These are phyloP conservation scores for Prunella himalayana DNA, from an alignment of 2,113 vertebrate species.

Conservation along the genomic window DNA sequence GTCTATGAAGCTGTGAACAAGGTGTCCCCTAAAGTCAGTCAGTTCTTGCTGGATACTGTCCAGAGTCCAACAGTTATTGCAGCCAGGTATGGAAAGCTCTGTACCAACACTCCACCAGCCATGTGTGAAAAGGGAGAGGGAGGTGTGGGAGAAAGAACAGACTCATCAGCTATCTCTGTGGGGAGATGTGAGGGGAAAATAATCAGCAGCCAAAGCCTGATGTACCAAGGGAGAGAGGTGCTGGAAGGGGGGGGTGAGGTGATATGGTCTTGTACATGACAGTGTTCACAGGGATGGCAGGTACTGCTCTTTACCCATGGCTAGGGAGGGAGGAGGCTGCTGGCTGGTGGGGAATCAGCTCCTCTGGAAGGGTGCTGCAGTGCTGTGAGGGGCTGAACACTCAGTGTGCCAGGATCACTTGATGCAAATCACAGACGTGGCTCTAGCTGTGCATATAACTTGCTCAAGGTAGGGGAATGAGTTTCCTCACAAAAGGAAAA, in stretches of 20 bases:
- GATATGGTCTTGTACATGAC: fast-evolving
- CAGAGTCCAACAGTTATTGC: constrained; percentile 24
- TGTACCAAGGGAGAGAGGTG: neutral
- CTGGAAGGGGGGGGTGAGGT: neutral
- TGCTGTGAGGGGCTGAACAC: neutral
- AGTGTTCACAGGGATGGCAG: neutral
- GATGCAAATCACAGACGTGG: neutral
- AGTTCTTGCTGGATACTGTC: constrained; percentile 19
- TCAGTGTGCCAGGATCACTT: neutral
- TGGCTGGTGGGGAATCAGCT: neutral
- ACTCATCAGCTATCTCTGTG: neutral
- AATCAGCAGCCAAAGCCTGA: neutral
- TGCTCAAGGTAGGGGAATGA: neutral
- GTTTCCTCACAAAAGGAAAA: neutral
- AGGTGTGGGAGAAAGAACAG: neutral
- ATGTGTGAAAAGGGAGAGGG: neutral
- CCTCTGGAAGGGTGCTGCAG: neutral
- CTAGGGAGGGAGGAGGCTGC: neutral
- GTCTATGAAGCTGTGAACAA: constrained; percentile 37
- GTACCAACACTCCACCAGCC: neutral
- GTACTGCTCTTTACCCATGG: neutral
- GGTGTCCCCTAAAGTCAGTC: constrained; percentile 40
- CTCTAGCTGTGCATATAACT: neutral
- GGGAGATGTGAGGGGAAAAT: neutral
- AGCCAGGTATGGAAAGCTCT: constrained; percentile 37